Evolutionary conservation across 1,140 invertebrate genomes (phyloP), one percentile per base, ranked within the genome.

Genomic region (Drosophila asahinai): DNA sequence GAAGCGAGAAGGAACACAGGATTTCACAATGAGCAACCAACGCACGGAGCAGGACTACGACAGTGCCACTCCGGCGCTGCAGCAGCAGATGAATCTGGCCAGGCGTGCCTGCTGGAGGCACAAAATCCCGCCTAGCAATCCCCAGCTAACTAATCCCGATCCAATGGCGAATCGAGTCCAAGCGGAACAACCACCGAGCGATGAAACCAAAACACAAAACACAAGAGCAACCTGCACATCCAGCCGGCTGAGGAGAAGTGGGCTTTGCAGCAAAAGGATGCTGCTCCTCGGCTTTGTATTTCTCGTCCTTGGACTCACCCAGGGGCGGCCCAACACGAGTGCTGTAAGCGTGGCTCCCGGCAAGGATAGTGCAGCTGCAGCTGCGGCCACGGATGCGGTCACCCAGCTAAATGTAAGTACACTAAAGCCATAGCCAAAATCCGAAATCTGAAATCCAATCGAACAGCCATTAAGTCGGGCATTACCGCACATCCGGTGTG

Each of bases 61-160:
- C 70, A 91, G 75, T 65, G 78, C 81, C 59, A 84, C 89, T 62
- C 72, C 90, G 36, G 79, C 91, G 59, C 65, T 92, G 82, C 54
- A 86, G 51, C 91, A 92, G 66, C 81, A 92, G 76, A 91, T 92
- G 91, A 92, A 92, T 73, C 65, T 92, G 61, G 91, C 91, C 19
- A 73, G 91, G 17, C 75, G 91, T 49, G 91, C 91, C 57, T 92
- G 91, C 77, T 92, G 91, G 87, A 83, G 63, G 54, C 80, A 52
- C 67, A 62, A 57, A n/a, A 40, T 40, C 25, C 25, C 42, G 57
- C 27, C 57, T 30, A 19, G 43, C 19, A 55, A 43, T 27, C 27
- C 47, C 25, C 48, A 54, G 17, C 43, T 55, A 68, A 40, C 15
- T 45, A 67, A 67, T 57, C 43, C 65, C 42, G 54, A 45, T 55